Conservation (phyloP, 2,113 vertebrate genomes). For the Chaetorhynchus papuensis region DNA sequence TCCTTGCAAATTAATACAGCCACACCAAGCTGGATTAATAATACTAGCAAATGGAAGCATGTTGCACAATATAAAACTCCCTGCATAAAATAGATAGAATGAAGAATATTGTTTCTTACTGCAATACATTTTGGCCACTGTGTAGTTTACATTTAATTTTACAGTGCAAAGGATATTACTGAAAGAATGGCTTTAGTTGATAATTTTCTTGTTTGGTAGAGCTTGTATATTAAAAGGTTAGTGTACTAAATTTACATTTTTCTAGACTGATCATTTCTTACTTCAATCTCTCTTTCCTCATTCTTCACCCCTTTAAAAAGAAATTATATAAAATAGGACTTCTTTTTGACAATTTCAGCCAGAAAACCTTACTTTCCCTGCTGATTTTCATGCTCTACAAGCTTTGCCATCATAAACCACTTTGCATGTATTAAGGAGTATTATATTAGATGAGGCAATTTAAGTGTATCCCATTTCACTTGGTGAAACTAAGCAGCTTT, state of each 20-base stretch:
- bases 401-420: conserved; percentile 59
- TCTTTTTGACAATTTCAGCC: conserved; percentile 38
- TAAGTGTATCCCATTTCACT: conserved; percentile 56
- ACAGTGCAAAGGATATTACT: neutral
- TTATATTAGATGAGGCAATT: conserved; percentile 58
- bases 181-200: neutral
- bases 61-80: neutral
- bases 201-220: conserved; percentile 22
- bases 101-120: neutral
- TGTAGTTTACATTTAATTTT: conserved; percentile 16
- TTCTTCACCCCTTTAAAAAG: conserved; percentile 5
- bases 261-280: conserved; percentile 2
- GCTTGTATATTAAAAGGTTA: conserved; percentile 12
- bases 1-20: neutral
- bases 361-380: conserved; percentile 25
- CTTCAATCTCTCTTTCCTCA: neutral
- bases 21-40: neutral
- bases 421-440: conserved; percentile 61
- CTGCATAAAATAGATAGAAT: neutral
- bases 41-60: neutral
- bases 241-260: conserved; percentile 4
- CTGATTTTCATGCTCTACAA: conserved; percentile 50
- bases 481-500: conserved; percentile 58
- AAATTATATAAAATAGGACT: neutral
- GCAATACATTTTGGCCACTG: neutral